phyloP scores from a whole-genome alignment of 35 echinoderm and acorn worm species.

The Ophiothrix spiculata region DNA sequence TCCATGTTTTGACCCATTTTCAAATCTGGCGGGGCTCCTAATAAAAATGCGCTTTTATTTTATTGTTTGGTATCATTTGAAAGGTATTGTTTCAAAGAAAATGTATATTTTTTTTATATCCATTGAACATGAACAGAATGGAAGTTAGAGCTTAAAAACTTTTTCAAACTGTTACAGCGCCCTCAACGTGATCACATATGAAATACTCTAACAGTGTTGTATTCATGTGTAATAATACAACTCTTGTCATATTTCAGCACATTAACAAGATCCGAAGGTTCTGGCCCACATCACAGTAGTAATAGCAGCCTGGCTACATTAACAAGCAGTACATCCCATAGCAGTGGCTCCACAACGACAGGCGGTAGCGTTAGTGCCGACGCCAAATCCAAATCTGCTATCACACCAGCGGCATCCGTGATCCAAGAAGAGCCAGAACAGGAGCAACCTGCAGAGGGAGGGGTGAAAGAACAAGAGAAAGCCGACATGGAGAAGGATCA shows the following conservation, averaged over 20 bases:
- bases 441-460: neutral
- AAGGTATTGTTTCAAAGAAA: no score
- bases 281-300: conserved; percentile 65
- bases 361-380: neutral
- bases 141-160: no score
- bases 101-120: no score
- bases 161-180: no score
- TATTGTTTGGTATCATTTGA: no score
- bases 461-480: neutral
- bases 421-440: conserved; percentile 22
- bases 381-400: neutral
- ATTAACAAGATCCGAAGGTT: conserved; percentile 35
- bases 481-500: conserved; percentile 18
- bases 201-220: no score
- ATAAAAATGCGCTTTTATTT: no score
- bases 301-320: conserved; percentile 72
- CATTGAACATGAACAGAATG: no score
- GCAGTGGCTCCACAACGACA: conserved; percentile 53
- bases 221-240: no score
- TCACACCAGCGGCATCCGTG: conserved; percentile 5
- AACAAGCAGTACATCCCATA: conserved; percentile 79
- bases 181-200: no score
- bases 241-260: conserved; percentile 42
- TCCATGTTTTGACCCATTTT: no score
- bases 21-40: no score